Conservation (phyloP, 2,113 vertebrate genomes). For the Chaenocephalus aceratus region DNA sequence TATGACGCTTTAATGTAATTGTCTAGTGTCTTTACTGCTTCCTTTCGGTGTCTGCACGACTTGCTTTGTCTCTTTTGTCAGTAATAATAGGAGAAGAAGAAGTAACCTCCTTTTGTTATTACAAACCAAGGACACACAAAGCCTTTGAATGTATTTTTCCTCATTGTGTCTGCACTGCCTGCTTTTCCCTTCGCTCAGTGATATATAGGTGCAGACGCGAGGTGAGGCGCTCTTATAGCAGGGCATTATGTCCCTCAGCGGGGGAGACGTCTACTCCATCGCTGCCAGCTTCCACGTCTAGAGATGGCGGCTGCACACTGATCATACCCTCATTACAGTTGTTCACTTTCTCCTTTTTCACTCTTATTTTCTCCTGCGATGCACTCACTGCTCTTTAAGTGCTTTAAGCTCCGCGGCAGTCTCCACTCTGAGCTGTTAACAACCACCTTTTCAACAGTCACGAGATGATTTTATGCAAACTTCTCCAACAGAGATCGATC, state of each 20-base stretch:
- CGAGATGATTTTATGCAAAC: constrained; percentile 63
- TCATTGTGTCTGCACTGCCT: neutral
- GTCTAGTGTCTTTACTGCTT: neutral
- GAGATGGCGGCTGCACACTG: constrained; percentile 57
- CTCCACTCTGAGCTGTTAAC: constrained; percentile 55
- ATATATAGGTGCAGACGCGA: constrained; percentile 39
- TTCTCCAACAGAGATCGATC: constrained; percentile 45
- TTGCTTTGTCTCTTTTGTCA: neutral
- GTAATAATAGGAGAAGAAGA: too few species aligned
- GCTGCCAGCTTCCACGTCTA: constrained; percentile 40
- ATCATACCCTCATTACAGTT: constrained; percentile 74
- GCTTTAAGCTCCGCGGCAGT: constrained; percentile 39
- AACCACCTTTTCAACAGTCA: constrained; percentile 66
- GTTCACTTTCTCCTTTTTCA: constrained; percentile 63
- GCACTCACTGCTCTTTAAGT: constrained; percentile 64
- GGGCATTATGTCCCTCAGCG: constrained; percentile 61
- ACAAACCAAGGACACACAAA: too few species aligned
- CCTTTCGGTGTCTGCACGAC: neutral
- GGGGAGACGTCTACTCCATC: constrained; percentile 44
- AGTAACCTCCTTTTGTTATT: too few species aligned
- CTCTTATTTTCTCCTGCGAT: constrained; percentile 38
- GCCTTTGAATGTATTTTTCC: too few species aligned
- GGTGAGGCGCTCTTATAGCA: constrained; percentile 46
- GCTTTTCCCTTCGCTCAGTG: constrained; percentile 8
- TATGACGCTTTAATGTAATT: neutral